A percentile compares a stretch with the other conserved stretches of the same genome.
These are phyloP conservation scores for Falco peregrinus DNA, from an alignment of 2,797 vertebrate genomes.

Conservation along the genomic window DNA sequence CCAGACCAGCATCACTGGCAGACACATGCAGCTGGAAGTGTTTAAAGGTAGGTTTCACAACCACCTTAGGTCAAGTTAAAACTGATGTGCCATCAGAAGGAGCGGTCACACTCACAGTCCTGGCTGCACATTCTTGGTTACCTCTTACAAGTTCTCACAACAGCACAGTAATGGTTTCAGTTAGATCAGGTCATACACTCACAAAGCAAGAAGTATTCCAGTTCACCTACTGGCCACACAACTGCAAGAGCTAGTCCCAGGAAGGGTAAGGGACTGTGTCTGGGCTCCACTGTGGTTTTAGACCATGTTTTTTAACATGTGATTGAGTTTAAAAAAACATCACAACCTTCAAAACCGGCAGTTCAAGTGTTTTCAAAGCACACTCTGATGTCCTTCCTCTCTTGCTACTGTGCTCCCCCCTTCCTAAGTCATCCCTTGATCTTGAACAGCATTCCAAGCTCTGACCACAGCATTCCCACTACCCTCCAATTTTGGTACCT, in stretches of 20 bases:
- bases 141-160: not conserved
- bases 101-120: not conserved
- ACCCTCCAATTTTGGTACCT: not conserved
- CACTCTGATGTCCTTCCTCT: not conserved
- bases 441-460: not conserved
- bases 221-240: not conserved
- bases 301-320: not conserved
- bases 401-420: rapidly evolving
- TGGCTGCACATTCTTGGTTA: not conserved
- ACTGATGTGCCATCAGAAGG: not conserved
- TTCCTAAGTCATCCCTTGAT: not conserved
- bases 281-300: not conserved
- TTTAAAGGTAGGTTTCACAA: not conserved
- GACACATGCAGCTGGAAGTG: not conserved
- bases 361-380: not conserved
- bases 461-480: not conserved
- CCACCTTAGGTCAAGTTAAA: not conserved
- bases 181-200: not conserved
- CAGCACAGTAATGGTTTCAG: not conserved
- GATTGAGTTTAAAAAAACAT: not conserved
- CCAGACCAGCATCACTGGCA: not conserved
- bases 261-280: not conserved
- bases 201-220: not conserved
- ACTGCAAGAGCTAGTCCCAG: not conserved
- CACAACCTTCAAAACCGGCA: not conserved